Evolutionary conservation across 2,888 invertebrate species (phyloP), one percentile per base, ranked within the genome.

Genomic region (Hofmannophila pseudospretella): DNA sequence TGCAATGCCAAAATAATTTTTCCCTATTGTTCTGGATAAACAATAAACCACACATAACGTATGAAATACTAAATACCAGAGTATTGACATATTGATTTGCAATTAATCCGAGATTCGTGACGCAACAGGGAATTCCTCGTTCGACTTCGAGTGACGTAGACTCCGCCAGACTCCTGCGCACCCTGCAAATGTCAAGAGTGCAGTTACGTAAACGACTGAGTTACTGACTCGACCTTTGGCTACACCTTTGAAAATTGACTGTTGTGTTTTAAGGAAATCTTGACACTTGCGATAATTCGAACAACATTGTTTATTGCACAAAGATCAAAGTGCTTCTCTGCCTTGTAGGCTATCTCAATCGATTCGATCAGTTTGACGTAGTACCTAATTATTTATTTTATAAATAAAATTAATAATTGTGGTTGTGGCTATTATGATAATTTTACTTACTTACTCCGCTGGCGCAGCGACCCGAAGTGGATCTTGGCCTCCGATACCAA

Each of bases 101-200:
- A n/a, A 55, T 61, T 55, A 51, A 51, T 58, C 58, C 47, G 48
- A 49, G 58, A 57, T 26, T 28, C 3, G 45, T 70, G 69, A 74
- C 70, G 71, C 67, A 75, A 77, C 47, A 67, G 74, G 78, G 72
- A 78, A 73, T 76, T 69, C 73, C 70, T 73, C 54, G 51, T 54
- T 49, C 42, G 36, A 45, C 11, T 11, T 14, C 34, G 33, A 31
- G 41, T 69, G 69, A 69, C 70, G 69, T 63, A 44, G 47, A n/a
- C 4, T 41, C 32, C 42, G 43, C 38, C 36, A 31, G 49, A 56
- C 55, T 61, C 60, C 65, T 49, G 62, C 61, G 53, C 58, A 57
- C 69, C 73, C 66, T 68, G 58, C 59, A 79, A 80, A 80, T 78
- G 77, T 74, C 71, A 71, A 67, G 66, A 70, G 54, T 62, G 58